A percentile compares a stretch with the other conserved stretches of the same genome.
phyloP scores from a whole-genome alignment of 2,888 invertebrate species.

The Alloplasta piceator region DNA sequence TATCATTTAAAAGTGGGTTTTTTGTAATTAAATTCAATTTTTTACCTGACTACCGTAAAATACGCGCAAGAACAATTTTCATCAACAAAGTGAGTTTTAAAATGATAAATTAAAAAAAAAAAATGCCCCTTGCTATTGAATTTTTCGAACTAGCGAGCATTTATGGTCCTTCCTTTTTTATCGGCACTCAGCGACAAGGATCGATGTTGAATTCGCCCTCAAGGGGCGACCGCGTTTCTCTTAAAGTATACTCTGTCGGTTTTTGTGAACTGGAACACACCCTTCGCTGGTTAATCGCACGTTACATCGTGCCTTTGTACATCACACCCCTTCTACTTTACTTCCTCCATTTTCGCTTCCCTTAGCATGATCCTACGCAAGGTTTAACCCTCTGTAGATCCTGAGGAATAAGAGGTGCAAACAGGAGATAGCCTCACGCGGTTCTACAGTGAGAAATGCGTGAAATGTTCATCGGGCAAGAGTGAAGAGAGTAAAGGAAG shows the following conservation, averaged over 20 bases:
- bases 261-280: too few relatives aligned
- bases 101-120: constrained; percentile 60
- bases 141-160: too few relatives aligned
- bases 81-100: constrained; percentile 21
- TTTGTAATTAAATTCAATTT: too few relatives aligned
- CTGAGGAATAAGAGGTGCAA: constrained; percentile 16
- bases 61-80: not conserved
- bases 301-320: not conserved
- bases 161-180: too few relatives aligned
- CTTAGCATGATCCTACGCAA: constrained; percentile 48
- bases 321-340: constrained; percentile 29
- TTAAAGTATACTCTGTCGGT: too few relatives aligned
- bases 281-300: too few relatives aligned
- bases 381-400: not conserved
- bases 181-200: too few relatives aligned
- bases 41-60: too few relatives aligned
- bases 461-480: not conserved
- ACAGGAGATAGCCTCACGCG: not conserved
- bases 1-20: too few relatives aligned
- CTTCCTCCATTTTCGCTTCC: constrained; percentile 43
- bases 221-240: too few relatives aligned
- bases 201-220: too few relatives aligned
- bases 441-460: constrained; percentile 21
- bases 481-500: constrained; percentile 8
- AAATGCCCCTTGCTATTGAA: constrained; percentile 39